Evolutionary conservation across 2,797 vertebrate species (phyloP).

Genomic region (Acanthis flammea): DNA sequence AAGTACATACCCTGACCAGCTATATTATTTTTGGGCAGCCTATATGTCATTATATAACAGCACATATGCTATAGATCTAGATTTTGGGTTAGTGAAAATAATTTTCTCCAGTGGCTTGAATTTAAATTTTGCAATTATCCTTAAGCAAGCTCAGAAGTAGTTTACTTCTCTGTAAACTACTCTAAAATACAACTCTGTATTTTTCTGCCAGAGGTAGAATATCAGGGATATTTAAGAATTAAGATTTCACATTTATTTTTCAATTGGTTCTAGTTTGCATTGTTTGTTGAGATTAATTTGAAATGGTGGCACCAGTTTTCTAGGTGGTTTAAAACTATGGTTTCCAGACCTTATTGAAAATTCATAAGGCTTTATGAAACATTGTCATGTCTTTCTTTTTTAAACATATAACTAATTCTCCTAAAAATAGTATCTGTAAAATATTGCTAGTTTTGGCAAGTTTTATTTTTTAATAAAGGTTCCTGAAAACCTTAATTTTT

Average conservation of each 20-base stretch:
- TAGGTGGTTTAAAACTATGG: neutral
- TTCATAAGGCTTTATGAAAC: neutral
- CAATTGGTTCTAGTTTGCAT: neutral
- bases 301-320: neutral
- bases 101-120: neutral
- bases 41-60: neutral
- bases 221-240: neutral
- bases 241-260: neutral
- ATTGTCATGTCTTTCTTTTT: neutral
- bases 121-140: neutral
- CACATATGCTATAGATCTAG: neutral
- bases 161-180: no score
- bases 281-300: neutral
- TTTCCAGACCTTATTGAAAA: neutral
- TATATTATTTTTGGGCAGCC: conserved; percentile 1
- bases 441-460: neutral
- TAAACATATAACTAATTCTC: neutral
- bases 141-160: neutral
- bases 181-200: no score
- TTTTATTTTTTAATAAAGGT: neutral
- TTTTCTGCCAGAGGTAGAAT: neutral
- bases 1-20: neutral
- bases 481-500: neutral
- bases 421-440: neutral
- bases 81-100: neutral